These are phyloP conservation scores for Phylloscopus trochiloides DNA, from an alignment of 2,113 vertebrate genomes.

Conservation along the genomic window DNA sequence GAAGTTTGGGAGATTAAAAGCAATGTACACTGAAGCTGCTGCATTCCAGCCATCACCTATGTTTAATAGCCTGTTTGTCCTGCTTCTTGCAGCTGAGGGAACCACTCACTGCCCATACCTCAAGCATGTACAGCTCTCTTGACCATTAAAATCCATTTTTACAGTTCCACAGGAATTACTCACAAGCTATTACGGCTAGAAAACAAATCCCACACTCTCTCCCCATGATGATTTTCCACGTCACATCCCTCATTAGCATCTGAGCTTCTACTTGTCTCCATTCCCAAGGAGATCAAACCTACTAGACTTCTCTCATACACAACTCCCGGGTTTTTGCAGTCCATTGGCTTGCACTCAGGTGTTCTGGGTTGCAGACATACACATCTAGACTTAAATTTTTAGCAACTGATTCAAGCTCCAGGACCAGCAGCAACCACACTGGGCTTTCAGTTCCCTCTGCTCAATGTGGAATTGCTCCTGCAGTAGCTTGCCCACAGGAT, in stretches of 20 bases:
- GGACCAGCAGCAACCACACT: background rate
- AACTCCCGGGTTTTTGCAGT: accelerated
- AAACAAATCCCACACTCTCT: background rate
- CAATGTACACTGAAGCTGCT: background rate
- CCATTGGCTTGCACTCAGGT: background rate
- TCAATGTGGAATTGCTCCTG: accelerated
- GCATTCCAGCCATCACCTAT: background rate
- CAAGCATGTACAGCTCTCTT: background rate
- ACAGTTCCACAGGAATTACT: background rate
- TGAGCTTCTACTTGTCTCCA: background rate
- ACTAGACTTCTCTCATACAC: background rate
- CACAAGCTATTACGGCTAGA: accelerated
- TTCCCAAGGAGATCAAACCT: background rate
- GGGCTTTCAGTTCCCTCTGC: background rate
- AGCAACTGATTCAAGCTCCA: background rate
- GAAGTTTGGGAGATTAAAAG: background rate
- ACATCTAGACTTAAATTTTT: background rate
- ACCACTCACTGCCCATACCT: background rate
- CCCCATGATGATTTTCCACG: background rate
- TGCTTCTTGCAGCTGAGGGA: background rate
- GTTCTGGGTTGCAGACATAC: background rate
- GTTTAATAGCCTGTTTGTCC: background rate
- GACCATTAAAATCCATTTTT: background rate
- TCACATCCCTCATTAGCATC: background rate
- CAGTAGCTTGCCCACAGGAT: background rate